Conservation (phyloP, 2,888 invertebrate genomes). For the Camponotus fellah region DNA sequence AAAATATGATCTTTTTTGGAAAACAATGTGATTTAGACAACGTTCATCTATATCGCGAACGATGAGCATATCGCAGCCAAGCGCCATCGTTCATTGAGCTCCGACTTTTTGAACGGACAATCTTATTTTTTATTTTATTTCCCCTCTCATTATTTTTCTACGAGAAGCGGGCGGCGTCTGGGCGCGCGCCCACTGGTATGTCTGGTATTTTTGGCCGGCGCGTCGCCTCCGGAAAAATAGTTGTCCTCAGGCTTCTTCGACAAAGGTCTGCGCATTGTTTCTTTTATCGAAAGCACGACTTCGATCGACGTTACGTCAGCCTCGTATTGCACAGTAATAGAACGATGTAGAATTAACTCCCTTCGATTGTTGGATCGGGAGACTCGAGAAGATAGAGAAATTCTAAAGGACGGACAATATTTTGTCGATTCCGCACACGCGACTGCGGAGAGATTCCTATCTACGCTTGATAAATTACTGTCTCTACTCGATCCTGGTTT, state of each 20-base stretch:
- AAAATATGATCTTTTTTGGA: not conserved
- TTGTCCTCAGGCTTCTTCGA: slow-evolving; percentile 71
- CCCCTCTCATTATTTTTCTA: slow-evolving; percentile 71
- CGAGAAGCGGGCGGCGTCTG: slow-evolving; percentile 82
- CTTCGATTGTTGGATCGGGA: slow-evolving; percentile 4
- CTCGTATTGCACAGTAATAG: not conserved
- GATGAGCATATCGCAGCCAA: not conserved
- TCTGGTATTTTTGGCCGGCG: slow-evolving; percentile 82
- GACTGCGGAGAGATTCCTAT: slow-evolving; percentile 84
- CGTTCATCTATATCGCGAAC: not conserved
- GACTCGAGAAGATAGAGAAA: not conserved
- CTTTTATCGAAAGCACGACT: not conserved
- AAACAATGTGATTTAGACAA: not conserved
- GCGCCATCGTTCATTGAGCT: slow-evolving; percentile 63
- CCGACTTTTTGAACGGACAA: slow-evolving; percentile 63
- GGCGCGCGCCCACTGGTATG: slow-evolving; percentile 85
- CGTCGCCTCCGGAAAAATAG: slow-evolving; percentile 72
- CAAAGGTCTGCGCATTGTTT: not conserved
- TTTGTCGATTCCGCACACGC: slow-evolving; percentile 82
- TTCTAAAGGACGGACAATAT: slow-evolving; percentile 77
- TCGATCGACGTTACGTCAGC: not conserved
- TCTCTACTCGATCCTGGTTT: slow-evolving; percentile 77
- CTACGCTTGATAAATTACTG: slow-evolving; percentile 85
- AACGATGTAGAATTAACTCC: not conserved
- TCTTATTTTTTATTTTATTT: slow-evolving; percentile 46